These are phyloP conservation scores for Callospermophilus lateralis DNA, from an alignment of 2,113 vertebrate genomes.

Conservation along the genomic window DNA sequence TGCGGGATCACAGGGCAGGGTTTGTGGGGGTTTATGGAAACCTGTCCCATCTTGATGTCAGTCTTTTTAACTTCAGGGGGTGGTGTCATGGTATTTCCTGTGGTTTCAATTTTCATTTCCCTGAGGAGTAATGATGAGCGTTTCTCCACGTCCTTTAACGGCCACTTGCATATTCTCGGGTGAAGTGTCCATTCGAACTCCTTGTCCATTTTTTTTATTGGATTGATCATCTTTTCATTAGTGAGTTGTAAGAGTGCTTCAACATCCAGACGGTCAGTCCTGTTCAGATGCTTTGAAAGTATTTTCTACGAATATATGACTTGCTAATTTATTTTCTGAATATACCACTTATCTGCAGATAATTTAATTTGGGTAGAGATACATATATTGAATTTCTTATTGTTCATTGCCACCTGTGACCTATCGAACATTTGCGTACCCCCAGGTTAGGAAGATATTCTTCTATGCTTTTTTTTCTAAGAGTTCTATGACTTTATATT, in stretches of 20 bases:
- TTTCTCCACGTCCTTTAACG: not conserved
- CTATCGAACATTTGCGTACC: not conserved
- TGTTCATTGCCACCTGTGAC: not conserved
- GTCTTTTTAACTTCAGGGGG: not conserved
- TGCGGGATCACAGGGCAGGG: not conserved
- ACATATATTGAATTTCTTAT: not conserved
- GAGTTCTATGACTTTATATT: not conserved
- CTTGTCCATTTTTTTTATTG: not conserved
- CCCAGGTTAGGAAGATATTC: not conserved
- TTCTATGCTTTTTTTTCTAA: not conserved
- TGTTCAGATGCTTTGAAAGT: slow-evolving; percentile 22
- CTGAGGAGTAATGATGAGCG: not conserved
- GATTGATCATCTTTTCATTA: not conserved
- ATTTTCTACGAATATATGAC: not conserved
- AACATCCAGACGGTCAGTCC: not conserved
- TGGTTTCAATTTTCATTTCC: not conserved
- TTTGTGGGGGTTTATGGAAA: not conserved
- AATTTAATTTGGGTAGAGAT: not conserved
- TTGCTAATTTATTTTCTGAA: not conserved
- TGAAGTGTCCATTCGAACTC: not conserved
- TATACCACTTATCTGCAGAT: not conserved
- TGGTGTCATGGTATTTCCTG: not conserved
- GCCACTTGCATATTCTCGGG: not conserved
- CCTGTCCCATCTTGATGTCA: not conserved
- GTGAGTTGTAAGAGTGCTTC: not conserved